phyloP scores from a whole-genome alignment of 2,797 vertebrate genomes.

The Decapterus maruadsi region DNA sequence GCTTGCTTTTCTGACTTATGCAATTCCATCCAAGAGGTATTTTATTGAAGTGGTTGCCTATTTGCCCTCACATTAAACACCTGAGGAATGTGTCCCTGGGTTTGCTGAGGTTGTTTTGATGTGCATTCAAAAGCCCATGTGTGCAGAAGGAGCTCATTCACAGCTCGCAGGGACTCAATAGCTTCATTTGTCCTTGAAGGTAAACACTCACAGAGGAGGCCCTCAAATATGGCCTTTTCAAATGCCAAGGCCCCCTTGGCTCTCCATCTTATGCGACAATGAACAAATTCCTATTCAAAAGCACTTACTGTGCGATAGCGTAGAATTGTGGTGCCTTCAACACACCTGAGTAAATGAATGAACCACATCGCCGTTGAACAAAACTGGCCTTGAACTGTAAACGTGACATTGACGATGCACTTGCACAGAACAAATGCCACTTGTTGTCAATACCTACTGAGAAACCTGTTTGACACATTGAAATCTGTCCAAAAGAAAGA shows the following conservation, averaged over 20 bases:
- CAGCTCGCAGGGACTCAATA: conserved; percentile 82
- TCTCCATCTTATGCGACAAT: conserved; percentile 85
- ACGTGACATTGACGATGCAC: conserved; percentile 50
- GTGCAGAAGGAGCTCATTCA: conserved; percentile 88
- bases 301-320: conserved; percentile 80
- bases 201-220: conserved; percentile 85
- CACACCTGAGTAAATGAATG: conserved; percentile 82
- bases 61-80: conserved; percentile 86
- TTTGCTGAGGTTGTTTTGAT: conserved; percentile 87
- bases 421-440: background rate
- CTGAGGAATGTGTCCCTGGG: conserved; percentile 83
- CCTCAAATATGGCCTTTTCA: conserved; percentile 85
- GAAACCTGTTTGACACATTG: conserved; percentile 47
- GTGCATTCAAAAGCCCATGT: conserved; percentile 81
- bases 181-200: conserved; percentile 86
- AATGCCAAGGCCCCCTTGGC: conserved; percentile 77
- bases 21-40: conserved; percentile 82
- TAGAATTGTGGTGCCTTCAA: conserved; percentile 71
- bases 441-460: conserved; percentile 12
- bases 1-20: conserved; percentile 73
- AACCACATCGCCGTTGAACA: conserved; percentile 56
- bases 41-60: conserved; percentile 87
- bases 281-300: conserved; percentile 85
- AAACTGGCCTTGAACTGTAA: conserved; percentile 72
- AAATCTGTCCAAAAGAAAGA: conserved; percentile 45